A percentile compares a stretch with the other conserved stretches of the same genome.
Evolutionary conservation across 2,888 invertebrate species (phyloP).

Genomic region (Cybosia mesomella): DNA sequence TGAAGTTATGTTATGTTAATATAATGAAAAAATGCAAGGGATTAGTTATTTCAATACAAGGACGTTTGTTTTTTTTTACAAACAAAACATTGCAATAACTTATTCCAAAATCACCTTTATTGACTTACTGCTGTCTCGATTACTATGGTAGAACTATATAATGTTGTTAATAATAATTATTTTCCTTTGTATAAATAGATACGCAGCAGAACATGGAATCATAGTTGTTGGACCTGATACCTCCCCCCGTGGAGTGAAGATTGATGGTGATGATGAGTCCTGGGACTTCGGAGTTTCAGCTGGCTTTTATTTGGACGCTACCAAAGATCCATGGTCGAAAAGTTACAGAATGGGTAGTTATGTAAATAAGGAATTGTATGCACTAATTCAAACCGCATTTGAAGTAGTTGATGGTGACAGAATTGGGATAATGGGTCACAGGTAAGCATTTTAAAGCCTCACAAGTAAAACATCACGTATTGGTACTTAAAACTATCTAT

Average conservation of each 20-base stretch:
- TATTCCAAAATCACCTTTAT: too few species aligned
- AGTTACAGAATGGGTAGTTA: slow-evolving; percentile 99
- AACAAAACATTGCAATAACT: too few species aligned
- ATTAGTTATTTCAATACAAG: too few species aligned
- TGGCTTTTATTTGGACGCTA: slow-evolving; percentile 98
- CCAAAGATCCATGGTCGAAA: slow-evolving; percentile 95
- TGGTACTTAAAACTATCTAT: too few species aligned
- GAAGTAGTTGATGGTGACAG: slow-evolving; percentile 82
- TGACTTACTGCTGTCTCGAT: neutral
- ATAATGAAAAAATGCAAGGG: too few species aligned
- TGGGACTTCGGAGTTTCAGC: slow-evolving; percentile 99
- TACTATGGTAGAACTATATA: neutral
- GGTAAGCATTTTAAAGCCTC: slow-evolving; percentile 76
- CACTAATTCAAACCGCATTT: slow-evolving; percentile 92
- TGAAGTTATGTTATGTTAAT: too few species aligned
- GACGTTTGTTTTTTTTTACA: too few species aligned
- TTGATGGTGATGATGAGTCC: slow-evolving; percentile 96
- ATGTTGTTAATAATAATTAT: too few species aligned
- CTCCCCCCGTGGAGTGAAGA: slow-evolving; percentile 95
- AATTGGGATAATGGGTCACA: slow-evolving; percentile 94
- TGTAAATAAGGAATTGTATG: slow-evolving; percentile 94
- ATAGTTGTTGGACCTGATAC: slow-evolving; percentile 98
- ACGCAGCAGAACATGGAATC: slow-evolving; percentile 94
- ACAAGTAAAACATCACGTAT: neutral
- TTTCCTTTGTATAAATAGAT: slow-evolving; percentile 66